phyloP scores from a whole-genome alignment of 2,797 vertebrate species.

The Siniperca undulata region DNA sequence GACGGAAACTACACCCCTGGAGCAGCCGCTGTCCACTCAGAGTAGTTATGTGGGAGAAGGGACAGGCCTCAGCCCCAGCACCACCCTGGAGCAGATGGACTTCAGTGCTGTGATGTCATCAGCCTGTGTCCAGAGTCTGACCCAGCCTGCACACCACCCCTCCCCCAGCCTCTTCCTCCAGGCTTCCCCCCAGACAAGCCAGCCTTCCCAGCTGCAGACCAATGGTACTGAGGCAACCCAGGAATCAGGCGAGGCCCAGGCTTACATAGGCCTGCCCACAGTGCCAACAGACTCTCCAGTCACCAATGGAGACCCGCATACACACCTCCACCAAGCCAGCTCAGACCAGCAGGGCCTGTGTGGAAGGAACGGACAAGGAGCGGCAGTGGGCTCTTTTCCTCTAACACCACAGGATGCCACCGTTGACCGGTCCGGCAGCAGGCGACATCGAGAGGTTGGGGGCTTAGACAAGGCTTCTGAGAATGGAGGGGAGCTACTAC shows the following conservation, averaged over 20 bases:
- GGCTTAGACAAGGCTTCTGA: conserved; percentile 85
- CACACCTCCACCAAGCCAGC: conserved; percentile 78
- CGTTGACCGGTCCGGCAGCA: conserved; percentile 64
- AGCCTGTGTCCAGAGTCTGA: conserved; percentile 89
- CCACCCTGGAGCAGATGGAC: conserved; percentile 99
- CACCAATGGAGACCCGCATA: conserved; percentile 80
- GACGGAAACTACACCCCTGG: conserved; percentile 91
- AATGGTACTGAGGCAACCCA: conserved; percentile 75
- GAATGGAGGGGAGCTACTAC: conserved; percentile 86
- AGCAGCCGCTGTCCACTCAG: conserved; percentile 93
- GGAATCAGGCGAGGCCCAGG: conserved; percentile 76
- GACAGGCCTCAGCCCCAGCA: conserved; percentile 95
- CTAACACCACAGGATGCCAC: conserved; percentile 64
- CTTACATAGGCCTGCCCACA: conserved; percentile 79
- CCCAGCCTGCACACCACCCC: conserved; percentile 91
- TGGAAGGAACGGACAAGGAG: conserved; percentile 67
- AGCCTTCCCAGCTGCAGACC: conserved; percentile 82
- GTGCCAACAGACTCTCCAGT: conserved; percentile 79
- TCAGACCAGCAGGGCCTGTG: conserved; percentile 83
- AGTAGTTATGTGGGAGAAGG: conserved; percentile 84
- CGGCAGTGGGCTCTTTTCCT: conserved; percentile 65
- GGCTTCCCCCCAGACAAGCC: conserved; percentile 87
- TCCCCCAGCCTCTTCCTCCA: conserved; percentile 97
- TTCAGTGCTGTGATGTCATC: conserved; percentile 96
- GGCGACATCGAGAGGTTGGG: conserved; percentile 89